phyloP scores from a whole-genome alignment of 1,140 invertebrate species.

The Pissodes strobi region DNA sequence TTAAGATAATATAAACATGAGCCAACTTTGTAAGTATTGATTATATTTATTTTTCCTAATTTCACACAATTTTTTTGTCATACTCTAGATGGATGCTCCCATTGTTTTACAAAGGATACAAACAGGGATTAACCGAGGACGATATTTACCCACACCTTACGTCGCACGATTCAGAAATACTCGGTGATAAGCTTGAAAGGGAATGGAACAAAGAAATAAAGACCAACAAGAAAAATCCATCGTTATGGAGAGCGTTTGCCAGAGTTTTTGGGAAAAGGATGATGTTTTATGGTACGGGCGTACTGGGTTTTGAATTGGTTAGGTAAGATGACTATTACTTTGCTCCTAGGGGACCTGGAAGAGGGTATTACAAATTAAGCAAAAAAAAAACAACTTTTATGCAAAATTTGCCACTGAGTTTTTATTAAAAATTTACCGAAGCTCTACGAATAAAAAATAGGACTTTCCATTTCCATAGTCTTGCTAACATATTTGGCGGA shows the following conservation, averaged over 20 bases:
- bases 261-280: constrained; percentile 53
- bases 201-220: constrained; percentile 59
- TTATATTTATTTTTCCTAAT: no score
- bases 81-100: constrained; percentile 54
- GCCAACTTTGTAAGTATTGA: no score
- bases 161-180: constrained; percentile 39
- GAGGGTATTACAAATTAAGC: no score
- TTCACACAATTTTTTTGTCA: no score
- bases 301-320: constrained; percentile 60
- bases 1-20: no score
- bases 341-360: no score
- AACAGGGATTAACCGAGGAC: constrained; percentile 42
- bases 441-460: no score
- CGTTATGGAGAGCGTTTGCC: constrained; percentile 50
- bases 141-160: constrained; percentile 37
- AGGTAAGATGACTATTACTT: no score
- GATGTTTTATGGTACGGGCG: constrained; percentile 56
- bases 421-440: no score
- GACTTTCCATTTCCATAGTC: not conserved
- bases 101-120: constrained; percentile 44
- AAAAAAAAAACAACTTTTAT: no score
- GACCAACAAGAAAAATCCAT: constrained; percentile 47
- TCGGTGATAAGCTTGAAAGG: constrained; percentile 63
- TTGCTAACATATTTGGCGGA: no score
- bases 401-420: no score